Evolutionary conservation across 2,888 invertebrate genomes (phyloP), one percentile per base, ranked within the genome.

Genomic region (Dyspetes luteomarginatus): DNA sequence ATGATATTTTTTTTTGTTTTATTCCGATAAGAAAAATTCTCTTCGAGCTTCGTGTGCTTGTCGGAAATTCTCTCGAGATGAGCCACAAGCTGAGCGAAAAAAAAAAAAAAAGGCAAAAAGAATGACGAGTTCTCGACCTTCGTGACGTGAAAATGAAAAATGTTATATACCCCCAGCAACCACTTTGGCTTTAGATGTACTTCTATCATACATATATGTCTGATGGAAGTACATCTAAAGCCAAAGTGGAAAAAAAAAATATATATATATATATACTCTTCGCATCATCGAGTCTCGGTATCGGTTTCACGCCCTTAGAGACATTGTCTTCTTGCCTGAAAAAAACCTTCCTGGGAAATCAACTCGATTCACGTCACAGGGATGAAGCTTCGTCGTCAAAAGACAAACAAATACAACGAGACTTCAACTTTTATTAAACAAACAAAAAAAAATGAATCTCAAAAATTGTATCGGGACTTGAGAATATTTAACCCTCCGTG

Each of bases 331-430:
- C 48, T 48, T 5, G 48, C 48, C 15, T 5, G 36, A 48, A 24
- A 62, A 43, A 56, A 56, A 56, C 56, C 26, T 48, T 17, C 48
- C 48, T 48, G 48, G 48, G 48, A 48, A 48, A 48, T 48, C 48
- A 48, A 48, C 19, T 17, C 48, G 15, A 48, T 48, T 48, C 48
- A 48, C 15, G n/a, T 48, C 48, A 15, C 15, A 15, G 15, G n/a
- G 48, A 48, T 48, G 7, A 48, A 48, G 19, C 17, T 17, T 48
- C 48, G 48, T 48, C 15, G 17, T 36, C 48, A 48, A 48, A 17
- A 48, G 15, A 17, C 5, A 15, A 15, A 15, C 4, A 48, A 17
- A 48, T 3, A 43, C 3, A 43, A n/a, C 1, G 43, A 28, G 0
- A 9, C n/a, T n/a, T n/a, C n/a, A n/a, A n/a, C n/a, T n/a, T n/a